Conservation (phyloP, 1,140 invertebrate species). For the Ylistrum balloti region DNA sequence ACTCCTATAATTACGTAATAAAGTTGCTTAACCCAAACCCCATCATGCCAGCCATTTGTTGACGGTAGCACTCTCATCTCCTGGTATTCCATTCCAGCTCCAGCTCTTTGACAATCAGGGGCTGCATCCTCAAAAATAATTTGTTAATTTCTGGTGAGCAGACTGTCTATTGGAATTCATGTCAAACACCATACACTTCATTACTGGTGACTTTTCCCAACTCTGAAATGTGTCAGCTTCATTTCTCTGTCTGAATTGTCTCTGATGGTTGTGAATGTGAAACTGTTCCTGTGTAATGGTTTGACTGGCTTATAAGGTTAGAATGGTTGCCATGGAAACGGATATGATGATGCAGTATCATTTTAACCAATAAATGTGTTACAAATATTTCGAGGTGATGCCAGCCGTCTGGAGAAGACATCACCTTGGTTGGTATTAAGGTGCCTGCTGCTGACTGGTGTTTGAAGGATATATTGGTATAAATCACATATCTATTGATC, state of each 20-base stretch:
- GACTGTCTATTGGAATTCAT: background rate
- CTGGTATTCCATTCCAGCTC: background rate
- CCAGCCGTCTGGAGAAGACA: background rate
- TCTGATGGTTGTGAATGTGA: background rate
- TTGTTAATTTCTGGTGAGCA: conserved; percentile 20
- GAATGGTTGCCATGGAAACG: background rate
- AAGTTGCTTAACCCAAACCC: conserved; percentile 17
- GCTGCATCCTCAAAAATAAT: background rate
- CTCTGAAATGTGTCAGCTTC: background rate
- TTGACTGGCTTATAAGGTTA: conserved; percentile 20
- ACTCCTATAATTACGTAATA: conserved; percentile 1
- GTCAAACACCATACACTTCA: background rate
- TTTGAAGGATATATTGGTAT: conserved; percentile 1
- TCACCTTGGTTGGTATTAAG: background rate
- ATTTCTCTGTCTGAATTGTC: background rate
- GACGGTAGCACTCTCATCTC: background rate
- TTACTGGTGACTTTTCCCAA: background rate
- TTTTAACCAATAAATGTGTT: conserved; percentile 31
- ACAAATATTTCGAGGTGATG: conserved; percentile 23
- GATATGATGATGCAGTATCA: conserved; percentile 17
- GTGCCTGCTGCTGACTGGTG: background rate
- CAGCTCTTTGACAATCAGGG: background rate
- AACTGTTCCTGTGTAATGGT: background rate
- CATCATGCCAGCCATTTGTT: conserved; percentile 5
- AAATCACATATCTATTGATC: conserved; percentile 22